Percentiles rank a stretch among this genome's conserved stretches.
phyloP scores from a whole-genome alignment of 2,888 invertebrate genomes.

The Aphodius granarius region DNA sequence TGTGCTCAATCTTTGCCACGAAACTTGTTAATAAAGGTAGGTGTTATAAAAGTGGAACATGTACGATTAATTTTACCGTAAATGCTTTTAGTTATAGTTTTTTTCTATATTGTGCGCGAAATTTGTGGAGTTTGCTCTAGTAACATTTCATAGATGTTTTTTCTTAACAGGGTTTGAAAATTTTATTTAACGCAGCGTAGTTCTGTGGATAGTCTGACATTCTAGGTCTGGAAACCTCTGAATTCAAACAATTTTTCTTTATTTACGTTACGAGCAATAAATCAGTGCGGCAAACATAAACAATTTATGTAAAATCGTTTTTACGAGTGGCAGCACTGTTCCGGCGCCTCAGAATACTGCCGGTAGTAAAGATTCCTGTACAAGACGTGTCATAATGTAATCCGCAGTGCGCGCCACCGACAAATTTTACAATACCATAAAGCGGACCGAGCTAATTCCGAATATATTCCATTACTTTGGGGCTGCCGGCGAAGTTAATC shows the following conservation, averaged over 20 bases:
- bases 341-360: background rate
- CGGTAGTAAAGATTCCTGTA: slow-evolving; percentile 3
- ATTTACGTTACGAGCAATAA: background rate
- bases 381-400: background rate
- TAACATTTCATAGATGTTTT: no score
- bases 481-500: slow-evolving; percentile 2
- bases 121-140: no score
- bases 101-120: no score
- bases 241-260: background rate
- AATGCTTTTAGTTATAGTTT: no score
- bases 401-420: background rate
- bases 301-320: slow-evolving; percentile 13
- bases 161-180: no score
- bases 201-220: no score
- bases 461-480: slow-evolving; percentile 11
- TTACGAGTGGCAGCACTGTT: background rate
- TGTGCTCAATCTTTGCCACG: background rate
- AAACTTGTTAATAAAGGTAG: background rate
- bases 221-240: no score
- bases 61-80: background rate
- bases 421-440: slow-evolving; percentile 14
- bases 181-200: no score
- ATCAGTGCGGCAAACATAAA: slow-evolving; percentile 1
- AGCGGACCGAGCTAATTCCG: slow-evolving; percentile 2
- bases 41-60: background rate